Evolutionary conservation across 2,113 vertebrate genomes (phyloP), one percentile per base, ranked within the genome.

Genomic region (Neopipo cinnamomea): DNA sequence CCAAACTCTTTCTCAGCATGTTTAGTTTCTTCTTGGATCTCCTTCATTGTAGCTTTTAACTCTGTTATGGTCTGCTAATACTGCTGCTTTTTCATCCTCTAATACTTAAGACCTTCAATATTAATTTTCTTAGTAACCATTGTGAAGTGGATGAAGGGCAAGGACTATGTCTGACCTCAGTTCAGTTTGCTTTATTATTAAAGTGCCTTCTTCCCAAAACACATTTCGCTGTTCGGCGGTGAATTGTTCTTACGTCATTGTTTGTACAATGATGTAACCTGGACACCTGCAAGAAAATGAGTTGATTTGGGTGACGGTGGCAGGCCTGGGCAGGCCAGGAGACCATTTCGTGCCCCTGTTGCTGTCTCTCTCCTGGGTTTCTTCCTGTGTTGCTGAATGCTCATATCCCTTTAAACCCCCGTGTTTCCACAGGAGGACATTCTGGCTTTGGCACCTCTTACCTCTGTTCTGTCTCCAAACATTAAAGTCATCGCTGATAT

Each of bases 21-120:
- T 93, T 95, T 87, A 55, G 75, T 83, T 94, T 88, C 82, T 93
- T 73, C 85, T 92, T 91, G 88, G 47, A 95, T 89, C 91, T 72
- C 72, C 79, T 96, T 95, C 6, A 0, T 7, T 92, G 88, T 90
- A 8, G 11, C 82, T 94, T 86, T 94, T 73, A 91, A 58, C 84
- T 96, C 68, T 82, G 33, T 89, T 96, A 92, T 33, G 49, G 70
- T 95, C 85, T 93, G 73, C 70, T 91, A 85, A 52, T 79, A n/a
- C 65, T 77, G 63, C 73, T 95, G 42, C 27, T 85, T 93, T 92
- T 96, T 89, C 76, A 81, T 90, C 61, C 72, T 72, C 21, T 67
- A 28, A 22, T 88, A 56, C 47, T 68, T 58, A 24, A 12, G 24
- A 84, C 50, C 44, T 84, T 81, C 76, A 75, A 0, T 81, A 75